Evolutionary conservation across 2,888 invertebrate genomes (phyloP).

Genomic region (Tineola bisselliella): DNA sequence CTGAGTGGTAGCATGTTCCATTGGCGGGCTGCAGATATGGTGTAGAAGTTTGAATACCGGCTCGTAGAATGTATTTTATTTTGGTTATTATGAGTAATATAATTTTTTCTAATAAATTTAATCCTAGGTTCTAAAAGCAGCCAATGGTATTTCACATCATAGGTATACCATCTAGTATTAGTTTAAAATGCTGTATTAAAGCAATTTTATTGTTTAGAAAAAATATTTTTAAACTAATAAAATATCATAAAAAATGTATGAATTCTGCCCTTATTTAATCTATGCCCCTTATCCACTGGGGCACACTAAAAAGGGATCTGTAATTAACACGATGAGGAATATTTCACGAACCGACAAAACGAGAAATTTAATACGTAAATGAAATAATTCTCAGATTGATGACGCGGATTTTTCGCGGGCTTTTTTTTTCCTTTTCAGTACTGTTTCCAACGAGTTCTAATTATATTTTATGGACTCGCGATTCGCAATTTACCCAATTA

Average conservation of each 20-base stretch:
- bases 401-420: conserved; percentile 48
- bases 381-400: conserved; percentile 67
- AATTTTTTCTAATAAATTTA: too few relatives aligned
- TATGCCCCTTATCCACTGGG: conserved; percentile 32
- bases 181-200: too few relatives aligned
- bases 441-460: conserved; percentile 46
- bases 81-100: too few relatives aligned
- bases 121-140: too few relatives aligned
- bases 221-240: neutral
- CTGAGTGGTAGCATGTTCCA: too few relatives aligned
- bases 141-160: too few relatives aligned
- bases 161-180: too few relatives aligned
- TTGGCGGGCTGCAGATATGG: too few relatives aligned
- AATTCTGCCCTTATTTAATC: neutral
- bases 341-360: conserved; percentile 62
- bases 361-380: conserved; percentile 66
- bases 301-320: conserved; percentile 41
- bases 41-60: too few relatives aligned
- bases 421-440: conserved; percentile 26
- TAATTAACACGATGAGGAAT: conserved; percentile 59
- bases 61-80: too few relatives aligned
- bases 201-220: too few relatives aligned
- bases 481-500: conserved; percentile 61
- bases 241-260: neutral
- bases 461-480: conserved; percentile 62